These are phyloP conservation scores for Drosophila pachea DNA, from an alignment of 1,140 invertebrate species.

Conservation along the genomic window DNA sequence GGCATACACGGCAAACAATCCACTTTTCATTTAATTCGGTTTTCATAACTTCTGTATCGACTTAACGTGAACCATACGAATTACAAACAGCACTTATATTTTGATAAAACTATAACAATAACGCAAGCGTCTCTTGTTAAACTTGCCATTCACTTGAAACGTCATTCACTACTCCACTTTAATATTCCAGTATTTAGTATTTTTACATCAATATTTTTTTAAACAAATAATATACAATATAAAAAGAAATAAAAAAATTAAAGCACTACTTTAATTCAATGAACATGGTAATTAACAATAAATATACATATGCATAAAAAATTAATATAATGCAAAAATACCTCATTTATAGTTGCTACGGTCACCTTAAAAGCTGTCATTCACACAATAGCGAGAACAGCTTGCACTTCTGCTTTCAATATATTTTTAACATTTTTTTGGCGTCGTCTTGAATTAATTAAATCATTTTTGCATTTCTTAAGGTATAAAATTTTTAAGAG, in stretches of 20 bases:
- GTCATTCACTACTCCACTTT: not conserved
- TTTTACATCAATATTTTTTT: constrained; percentile 8
- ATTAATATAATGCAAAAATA: constrained; percentile 5
- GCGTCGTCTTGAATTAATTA: constrained; percentile 36
- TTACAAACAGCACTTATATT: constrained; percentile 22
- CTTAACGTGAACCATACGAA: constrained; percentile 16
- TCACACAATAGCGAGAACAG: constrained; percentile 43
- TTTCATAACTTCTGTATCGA: constrained; percentile 46
- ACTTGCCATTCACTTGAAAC: constrained; percentile 21
- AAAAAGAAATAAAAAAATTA: no score
- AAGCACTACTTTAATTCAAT: not conserved
- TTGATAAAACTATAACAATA: constrained; percentile 32
- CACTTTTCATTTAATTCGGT: constrained; percentile 79
- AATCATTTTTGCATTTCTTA: constrained; percentile 25
- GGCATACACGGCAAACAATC: constrained; percentile 81
- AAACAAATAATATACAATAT: not conserved
- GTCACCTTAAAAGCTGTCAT: constrained; percentile 33
- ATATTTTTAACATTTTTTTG: constrained; percentile 28
- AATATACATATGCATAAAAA: not conserved
- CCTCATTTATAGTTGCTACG: constrained; percentile 3
- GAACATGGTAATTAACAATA: not conserved
- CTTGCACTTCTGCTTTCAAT: constrained; percentile 37
- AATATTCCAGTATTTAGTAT: constrained; percentile 27
- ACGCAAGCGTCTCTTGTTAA: constrained; percentile 32
- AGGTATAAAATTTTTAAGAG: constrained; percentile 6